Base-by-base conservation (phyloP, 2,888 invertebrate species). In the Metacarcinus magister region DNA sequence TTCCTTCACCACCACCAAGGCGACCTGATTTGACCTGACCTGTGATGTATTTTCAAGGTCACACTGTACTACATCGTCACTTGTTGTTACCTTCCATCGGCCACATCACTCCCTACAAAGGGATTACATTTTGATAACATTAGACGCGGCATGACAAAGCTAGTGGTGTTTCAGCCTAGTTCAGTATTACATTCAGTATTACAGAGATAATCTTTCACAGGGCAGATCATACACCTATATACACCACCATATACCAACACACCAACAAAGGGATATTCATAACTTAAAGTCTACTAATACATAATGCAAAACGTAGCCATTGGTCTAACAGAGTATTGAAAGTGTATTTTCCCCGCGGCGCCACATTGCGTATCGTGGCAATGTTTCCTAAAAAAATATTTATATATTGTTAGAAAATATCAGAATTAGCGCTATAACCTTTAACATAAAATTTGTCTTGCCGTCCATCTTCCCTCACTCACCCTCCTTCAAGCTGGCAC, bases 151-250 rank as follows among this genome's bases (percentile, higher is more conserved):
- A 82, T 28, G n/a, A 82, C 75, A 28, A n/a, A 23, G 28, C n/a
- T n/a, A 10, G 75, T 28, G 75, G 75, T 28, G 75, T 0, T 39
- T 2, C 39, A 39, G 39, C 39, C 39, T 39, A 2, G 39, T 39
- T 23, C 87, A 87, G 87, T 87, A 87, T 87, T 87, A 39, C 87
- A 10, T 32, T 39, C 87, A 87, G 87, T 87, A 87, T 87, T 87
- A 87, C 39, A 10, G 2, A 39, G 16, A 5, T 87, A 23, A 87
- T 10, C 16, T 87, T 39, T 16, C 87, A 39, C 39, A 10, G 87
- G 87, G 39, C 32, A 87, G 39, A 32, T 2, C 28, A 82, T 60
- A 60, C 60, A 19, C 19, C 16, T 23, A 23, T 3, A 3, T 23
- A 19, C 60, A 19, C 23, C 60, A 23, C 23, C 60, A 19, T 39